A percentile compares a stretch with the other conserved stretches of the same genome.
Evolutionary conservation across 2,113 vertebrate species (phyloP).

Genomic region (Tor tambroides): DNA sequence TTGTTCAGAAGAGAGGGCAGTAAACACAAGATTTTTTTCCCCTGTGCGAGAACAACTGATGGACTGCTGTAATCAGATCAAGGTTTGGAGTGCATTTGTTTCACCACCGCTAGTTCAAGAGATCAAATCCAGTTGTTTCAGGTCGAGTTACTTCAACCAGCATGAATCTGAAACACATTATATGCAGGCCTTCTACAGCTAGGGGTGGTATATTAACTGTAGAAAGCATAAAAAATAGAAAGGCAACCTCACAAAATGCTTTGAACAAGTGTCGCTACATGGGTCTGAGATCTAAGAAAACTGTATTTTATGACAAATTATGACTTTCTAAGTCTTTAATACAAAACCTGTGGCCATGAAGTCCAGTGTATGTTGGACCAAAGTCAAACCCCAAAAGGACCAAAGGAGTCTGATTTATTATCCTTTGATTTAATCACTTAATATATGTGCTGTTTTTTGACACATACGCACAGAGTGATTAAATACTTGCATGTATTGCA

Average conservation of each 20-base stretch:
- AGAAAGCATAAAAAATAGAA: slow-evolving; percentile 27
- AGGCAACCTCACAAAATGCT: slow-evolving; percentile 43
- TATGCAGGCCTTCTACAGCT: slow-evolving; percentile 1
- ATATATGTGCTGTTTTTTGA: slow-evolving; percentile 11
- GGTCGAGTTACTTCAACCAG: background rate
- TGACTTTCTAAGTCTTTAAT: slow-evolving; percentile 25
- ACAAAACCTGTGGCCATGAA: slow-evolving; percentile 36
- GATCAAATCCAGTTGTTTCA: background rate
- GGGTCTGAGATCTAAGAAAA: slow-evolving; percentile 15
- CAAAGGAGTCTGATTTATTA: slow-evolving; percentile 27
- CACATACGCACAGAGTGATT: background rate
- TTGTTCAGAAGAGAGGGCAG: background rate
- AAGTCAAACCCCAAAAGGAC: slow-evolving; percentile 29
- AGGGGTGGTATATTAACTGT: slow-evolving; percentile 38
- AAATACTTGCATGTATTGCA: slow-evolving; percentile 12
- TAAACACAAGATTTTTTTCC: background rate
- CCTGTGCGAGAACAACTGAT: background rate
- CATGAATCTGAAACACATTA: slow-evolving; percentile 14
- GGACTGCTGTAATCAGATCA: slow-evolving; percentile 2
- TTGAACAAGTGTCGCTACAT: slow-evolving; percentile 41
- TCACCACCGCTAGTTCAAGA: background rate
- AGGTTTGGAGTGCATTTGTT: background rate
- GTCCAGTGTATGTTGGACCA: slow-evolving; percentile 12
- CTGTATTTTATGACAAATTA: slow-evolving; percentile 20
- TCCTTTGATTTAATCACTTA: background rate